Evolutionary conservation across 1,140 invertebrate species (phyloP), one percentile per base, ranked within the genome.

Genomic region (Patella vulgata): DNA sequence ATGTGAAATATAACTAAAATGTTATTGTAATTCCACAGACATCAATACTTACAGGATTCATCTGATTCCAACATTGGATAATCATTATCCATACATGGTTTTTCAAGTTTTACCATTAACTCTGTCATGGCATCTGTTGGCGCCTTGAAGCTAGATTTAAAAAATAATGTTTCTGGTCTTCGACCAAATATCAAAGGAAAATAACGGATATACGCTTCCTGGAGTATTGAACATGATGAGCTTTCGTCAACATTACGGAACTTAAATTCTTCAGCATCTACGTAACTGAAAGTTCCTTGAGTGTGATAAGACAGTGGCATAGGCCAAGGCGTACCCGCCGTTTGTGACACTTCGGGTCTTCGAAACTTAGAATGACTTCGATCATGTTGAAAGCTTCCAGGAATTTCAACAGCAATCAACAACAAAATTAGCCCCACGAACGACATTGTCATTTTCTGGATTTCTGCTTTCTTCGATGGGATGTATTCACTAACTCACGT

Each of bases 11-110:
- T n/a, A n/a, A n/a, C n/a, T n/a, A n/a, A n/a, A n/a, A n/a, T n/a
- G n/a, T n/a, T n/a, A n/a, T n/a, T n/a, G 14, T 14, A 27, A 14
- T 39, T 19, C 14, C 19, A 52, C 23, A 31, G 2, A 3, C 28
- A 12, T 1, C 25, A 19, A 19, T 14, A 70, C 78, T 66, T 76
- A 82, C 81, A 82, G 5, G 78, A 78, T 66, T 82, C 80, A 64
- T 82, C 72, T n/a, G 72, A 70, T 31, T 62, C 14, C 30, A 70
- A 52, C 9, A 23, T 63, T 30, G 63, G 58, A 33, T 52, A 59
- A 14, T 39, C 53, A 23, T 30, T 3, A 42, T 58, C 52, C 21
- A 56, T 31, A 54, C 66, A 74, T 14, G 56, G 31, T 23, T 42
- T 40, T 6, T 47, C 25, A 17, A 74, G 59, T 43, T 50, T 23